These are phyloP conservation scores for Varecia variegata DNA, from an alignment of 2,797 vertebrate species.

Conservation along the genomic window DNA sequence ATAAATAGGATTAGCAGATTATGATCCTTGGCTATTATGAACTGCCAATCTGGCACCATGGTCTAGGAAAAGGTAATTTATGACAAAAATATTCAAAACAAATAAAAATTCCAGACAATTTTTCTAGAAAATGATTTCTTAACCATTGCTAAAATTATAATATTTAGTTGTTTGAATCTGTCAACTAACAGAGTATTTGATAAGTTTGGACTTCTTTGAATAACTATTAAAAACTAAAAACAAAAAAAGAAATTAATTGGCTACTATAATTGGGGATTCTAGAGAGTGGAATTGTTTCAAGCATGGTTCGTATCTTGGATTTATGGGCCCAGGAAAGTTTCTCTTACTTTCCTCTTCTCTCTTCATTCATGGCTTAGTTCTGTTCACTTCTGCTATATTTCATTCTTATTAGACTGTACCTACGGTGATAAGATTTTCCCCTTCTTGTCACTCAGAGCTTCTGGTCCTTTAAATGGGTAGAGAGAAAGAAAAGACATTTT, in stretches of 20 bases:
- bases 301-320: not conserved
- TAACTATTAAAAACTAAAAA: not conserved
- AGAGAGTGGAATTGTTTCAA: not conserved
- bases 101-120: not conserved
- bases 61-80: not conserved
- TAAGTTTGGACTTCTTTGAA: not conserved
- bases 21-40: not conserved
- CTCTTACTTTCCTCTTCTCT: not conserved
- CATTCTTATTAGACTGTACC: not conserved
- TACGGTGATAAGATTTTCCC: not conserved
- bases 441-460: not conserved
- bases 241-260: not conserved
- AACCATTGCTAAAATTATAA: not conserved
- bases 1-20: not conserved
- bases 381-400: not conserved
- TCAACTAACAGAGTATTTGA: not conserved
- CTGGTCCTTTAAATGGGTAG: not conserved
- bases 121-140: not conserved
- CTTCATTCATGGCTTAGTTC: not conserved
- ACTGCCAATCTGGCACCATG: not conserved
- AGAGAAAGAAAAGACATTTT: not conserved
- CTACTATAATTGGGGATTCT: not conserved
- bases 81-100: not conserved
- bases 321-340: not conserved
- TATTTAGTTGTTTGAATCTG: not conserved